phyloP scores from a whole-genome alignment of 2,113 vertebrate genomes.

The Misgurnus mizolepis region DNA sequence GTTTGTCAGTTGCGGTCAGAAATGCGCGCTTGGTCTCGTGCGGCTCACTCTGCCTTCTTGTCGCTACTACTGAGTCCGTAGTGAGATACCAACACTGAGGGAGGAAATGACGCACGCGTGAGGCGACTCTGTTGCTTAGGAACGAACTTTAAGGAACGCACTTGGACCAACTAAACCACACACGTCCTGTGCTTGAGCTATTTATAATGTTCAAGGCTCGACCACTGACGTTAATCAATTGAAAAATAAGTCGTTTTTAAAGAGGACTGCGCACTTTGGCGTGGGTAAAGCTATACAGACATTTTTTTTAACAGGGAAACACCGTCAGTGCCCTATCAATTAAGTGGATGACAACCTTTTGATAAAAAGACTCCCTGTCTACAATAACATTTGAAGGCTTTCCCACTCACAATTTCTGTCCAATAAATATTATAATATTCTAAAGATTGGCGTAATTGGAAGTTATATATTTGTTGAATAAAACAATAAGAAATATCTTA shows the following conservation, averaged over 20 bases:
- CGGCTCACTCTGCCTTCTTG: constrained; percentile 1
- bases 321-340: neutral
- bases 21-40: neutral
- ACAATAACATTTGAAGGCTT: too few relatives aligned
- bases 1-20: neutral
- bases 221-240: constrained; percentile 38
- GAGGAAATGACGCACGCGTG: constrained; percentile 74
- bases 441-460: too few relatives aligned
- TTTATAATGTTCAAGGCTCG: constrained; percentile 47
- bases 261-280: neutral
- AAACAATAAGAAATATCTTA: too few relatives aligned
- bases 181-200: constrained; percentile 30
- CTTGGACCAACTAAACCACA: constrained; percentile 10
- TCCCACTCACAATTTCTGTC: too few relatives aligned
- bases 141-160: constrained; percentile 59
- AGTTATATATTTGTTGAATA: too few relatives aligned
- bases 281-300: neutral
- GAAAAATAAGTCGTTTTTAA: neutral
- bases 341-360: too few relatives aligned
- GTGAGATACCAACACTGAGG: constrained; percentile 34
- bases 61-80: constrained; percentile 17
- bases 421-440: too few relatives aligned
- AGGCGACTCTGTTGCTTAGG: constrained; percentile 66
- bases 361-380: too few relatives aligned
- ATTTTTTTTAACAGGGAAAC: neutral